phyloP scores from a whole-genome alignment of 1,140 invertebrate species.

The Ips typographus region DNA sequence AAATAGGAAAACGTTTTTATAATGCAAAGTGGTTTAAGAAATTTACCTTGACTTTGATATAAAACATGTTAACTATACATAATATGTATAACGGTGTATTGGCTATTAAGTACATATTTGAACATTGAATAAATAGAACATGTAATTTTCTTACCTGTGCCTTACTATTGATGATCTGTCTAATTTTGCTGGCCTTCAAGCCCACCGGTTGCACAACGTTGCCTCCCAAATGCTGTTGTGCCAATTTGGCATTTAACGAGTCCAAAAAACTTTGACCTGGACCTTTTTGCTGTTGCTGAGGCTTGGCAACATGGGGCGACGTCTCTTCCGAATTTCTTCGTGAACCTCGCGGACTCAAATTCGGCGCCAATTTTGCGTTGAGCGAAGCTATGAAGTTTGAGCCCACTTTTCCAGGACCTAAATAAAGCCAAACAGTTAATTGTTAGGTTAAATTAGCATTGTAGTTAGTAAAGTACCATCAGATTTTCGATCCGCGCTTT shows the following conservation, averaged over 20 bases:
- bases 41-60: too few species aligned
- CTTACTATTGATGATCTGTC: conserved; percentile 66
- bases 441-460: background rate
- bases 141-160: conserved; percentile 57
- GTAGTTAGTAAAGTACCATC: conserved; percentile 43
- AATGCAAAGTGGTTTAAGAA: too few species aligned
- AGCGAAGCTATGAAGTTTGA: conserved; percentile 70
- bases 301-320: conserved; percentile 39
- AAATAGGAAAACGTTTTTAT: too few species aligned
- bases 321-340: conserved; percentile 51
- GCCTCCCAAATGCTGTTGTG: conserved; percentile 57
- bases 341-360: conserved; percentile 57
- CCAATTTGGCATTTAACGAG: conserved; percentile 73
- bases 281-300: conserved; percentile 43
- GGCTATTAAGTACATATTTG: background rate
- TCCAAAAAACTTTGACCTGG: conserved; percentile 66
- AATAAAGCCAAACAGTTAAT: background rate
- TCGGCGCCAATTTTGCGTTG: conserved; percentile 68
- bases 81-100: too few species aligned
- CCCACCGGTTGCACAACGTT: conserved; percentile 54
- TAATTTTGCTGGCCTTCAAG: conserved; percentile 54
- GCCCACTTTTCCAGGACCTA: conserved; percentile 56
- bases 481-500: conserved; percentile 59
- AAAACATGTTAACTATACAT: too few species aligned
- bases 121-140: background rate